These are phyloP conservation scores for Cyanistes caeruleus DNA, from an alignment of 2,113 vertebrate species.

Conservation along the genomic window DNA sequence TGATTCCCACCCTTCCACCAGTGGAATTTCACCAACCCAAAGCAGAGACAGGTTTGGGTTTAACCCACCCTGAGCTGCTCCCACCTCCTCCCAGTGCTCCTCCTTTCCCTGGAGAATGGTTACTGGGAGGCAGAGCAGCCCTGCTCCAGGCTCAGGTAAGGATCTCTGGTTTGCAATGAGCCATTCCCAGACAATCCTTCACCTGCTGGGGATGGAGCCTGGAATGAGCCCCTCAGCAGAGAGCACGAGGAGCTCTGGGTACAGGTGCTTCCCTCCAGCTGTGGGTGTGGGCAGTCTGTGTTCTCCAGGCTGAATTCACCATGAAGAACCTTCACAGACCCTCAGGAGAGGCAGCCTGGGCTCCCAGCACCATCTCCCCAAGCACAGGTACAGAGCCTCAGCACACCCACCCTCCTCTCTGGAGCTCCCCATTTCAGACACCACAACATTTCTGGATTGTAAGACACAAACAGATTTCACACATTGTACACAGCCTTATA, in stretches of 20 bases:
- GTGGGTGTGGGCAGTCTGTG: fast-evolving
- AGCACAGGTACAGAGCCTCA: neutral
- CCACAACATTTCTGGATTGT: neutral
- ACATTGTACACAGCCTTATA: neutral
- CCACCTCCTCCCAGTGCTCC: fast-evolving
- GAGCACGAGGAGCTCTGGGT: fast-evolving
- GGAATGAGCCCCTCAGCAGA: fast-evolving
- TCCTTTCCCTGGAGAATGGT: fast-evolving
- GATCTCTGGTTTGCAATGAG: neutral
- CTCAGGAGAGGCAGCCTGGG: neutral
- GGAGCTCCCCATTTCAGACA: neutral
- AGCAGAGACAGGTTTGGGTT: neutral
- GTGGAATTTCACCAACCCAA: neutral
- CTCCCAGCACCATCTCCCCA: neutral
- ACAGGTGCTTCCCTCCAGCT: fast-evolving
- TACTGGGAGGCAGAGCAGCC: fast-evolving
- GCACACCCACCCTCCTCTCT: neutral
- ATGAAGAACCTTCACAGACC: fast-evolving
- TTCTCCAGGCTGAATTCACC: fast-evolving
- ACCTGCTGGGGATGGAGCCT: neutral
- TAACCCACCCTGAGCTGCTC: neutral
- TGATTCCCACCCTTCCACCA: neutral
- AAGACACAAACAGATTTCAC: neutral
- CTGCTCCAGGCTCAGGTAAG: fast-evolving
- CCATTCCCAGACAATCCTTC: neutral